phyloP scores from a whole-genome alignment of 2,113 vertebrate species.

The Tautogolabrus adspersus region DNA sequence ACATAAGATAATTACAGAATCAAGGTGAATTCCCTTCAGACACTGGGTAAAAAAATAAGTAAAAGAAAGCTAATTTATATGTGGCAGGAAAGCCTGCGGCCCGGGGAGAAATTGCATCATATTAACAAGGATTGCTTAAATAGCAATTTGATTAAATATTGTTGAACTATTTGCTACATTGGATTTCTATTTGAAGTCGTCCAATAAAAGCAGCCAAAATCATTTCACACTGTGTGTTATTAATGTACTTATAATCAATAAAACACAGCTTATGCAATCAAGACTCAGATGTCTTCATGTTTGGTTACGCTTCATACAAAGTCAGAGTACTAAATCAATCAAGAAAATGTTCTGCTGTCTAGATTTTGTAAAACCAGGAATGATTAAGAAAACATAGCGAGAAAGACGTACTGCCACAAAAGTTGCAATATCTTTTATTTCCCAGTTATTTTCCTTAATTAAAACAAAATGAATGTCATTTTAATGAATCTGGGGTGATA shows the following conservation, averaged over 20 bases:
- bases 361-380: not conserved
- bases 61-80: constrained; percentile 2
- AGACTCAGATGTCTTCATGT: not conserved
- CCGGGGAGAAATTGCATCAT: constrained; percentile 3
- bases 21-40: not conserved
- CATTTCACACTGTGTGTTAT: not conserved
- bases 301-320: not conserved
- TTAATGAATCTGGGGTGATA: constrained; percentile 11
- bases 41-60: constrained; percentile 3
- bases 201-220: constrained; percentile 4
- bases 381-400: not conserved
- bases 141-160: constrained; percentile 22
- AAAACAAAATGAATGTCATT: not conserved
- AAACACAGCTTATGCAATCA: constrained; percentile 7
- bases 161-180: constrained; percentile 14
- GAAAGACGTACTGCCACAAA: not conserved
- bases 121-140: constrained; percentile 6
- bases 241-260: constrained; percentile 6
- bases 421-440: not conserved
- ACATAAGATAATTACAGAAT: constrained; percentile 1
- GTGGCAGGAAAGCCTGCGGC: not conserved
- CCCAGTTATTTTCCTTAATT: not conserved
- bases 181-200: not conserved
- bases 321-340: too few species aligned
- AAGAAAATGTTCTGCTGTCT: not conserved